Percentiles rank a stretch among this genome's conserved stretches.
These are phyloP conservation scores for Cecidostiba fungosa DNA, from an alignment of 2,888 invertebrate genomes.

Conservation along the genomic window DNA sequence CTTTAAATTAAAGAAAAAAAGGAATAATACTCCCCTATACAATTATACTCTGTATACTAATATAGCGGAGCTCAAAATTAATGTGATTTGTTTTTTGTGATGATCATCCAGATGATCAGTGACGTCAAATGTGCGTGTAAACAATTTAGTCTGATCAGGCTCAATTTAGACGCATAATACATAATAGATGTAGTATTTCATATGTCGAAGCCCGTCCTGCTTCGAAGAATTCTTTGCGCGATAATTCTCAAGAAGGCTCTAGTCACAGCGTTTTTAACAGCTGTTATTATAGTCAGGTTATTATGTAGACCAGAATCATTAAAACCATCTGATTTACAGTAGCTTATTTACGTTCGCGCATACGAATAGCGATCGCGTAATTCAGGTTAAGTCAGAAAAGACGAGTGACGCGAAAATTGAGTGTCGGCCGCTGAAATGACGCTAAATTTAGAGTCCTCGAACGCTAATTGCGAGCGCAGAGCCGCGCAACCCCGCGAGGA, in stretches of 20 bases:
- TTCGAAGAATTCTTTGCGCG: constrained; percentile 38
- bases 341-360: constrained; percentile 21
- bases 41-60: neutral
- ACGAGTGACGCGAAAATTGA: constrained; percentile 58
- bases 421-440: constrained; percentile 49
- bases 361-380: constrained; percentile 48
- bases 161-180: constrained; percentile 58
- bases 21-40: neutral
- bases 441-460: constrained; percentile 49
- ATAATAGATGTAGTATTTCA: constrained; percentile 44
- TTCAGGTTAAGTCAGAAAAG: constrained; percentile 59
- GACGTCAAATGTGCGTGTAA: constrained; percentile 59
- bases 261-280: neutral
- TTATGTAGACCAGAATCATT: constrained; percentile 26
- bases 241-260: constrained; percentile 6
- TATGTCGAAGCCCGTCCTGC: constrained; percentile 16
- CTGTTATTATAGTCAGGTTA: neutral
- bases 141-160: constrained; percentile 64
- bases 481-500: neutral
- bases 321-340: constrained; percentile 49
- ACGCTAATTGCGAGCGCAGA: constrained; percentile 46
- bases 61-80: constrained; percentile 47
- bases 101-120: constrained; percentile 2
- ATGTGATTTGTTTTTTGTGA: constrained; percentile 51
- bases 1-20: constrained; percentile 54